Evolutionary conservation across 2,888 invertebrate genomes (phyloP).

Genomic region (Polylopha cassiicola): DNA sequence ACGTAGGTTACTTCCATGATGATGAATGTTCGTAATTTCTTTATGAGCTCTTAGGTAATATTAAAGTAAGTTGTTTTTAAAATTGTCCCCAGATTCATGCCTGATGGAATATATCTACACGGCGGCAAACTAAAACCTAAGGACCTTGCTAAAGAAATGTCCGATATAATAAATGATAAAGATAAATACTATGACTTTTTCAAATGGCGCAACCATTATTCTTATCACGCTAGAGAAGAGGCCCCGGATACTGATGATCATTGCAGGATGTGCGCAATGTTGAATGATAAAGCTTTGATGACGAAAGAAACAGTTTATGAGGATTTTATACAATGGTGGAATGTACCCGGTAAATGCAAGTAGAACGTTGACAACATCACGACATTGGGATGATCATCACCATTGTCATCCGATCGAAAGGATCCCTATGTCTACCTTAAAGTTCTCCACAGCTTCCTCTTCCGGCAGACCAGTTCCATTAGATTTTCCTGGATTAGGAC

Average conservation of each 20-base stretch:
- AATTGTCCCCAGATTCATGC: too few species aligned
- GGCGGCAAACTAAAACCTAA: conserved; percentile 25
- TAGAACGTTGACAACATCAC: too few species aligned
- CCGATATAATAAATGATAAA: conserved; percentile 31
- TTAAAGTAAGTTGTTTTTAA: too few species aligned
- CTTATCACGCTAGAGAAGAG: conserved; percentile 28
- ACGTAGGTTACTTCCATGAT: too few species aligned
- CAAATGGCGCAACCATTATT: conserved; percentile 42
- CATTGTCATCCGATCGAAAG: too few species aligned
- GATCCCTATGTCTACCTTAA: too few species aligned
- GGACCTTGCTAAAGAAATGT: conserved; percentile 33
- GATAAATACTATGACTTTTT: conserved; percentile 36
- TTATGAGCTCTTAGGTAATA: too few species aligned
- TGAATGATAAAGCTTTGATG: conserved; percentile 30
- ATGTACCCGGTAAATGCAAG: not conserved
- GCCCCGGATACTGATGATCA: conserved; percentile 32
- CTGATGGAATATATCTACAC: conserved; percentile 38
- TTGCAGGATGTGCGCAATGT: conserved; percentile 35
- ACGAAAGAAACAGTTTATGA: conserved; percentile 26
- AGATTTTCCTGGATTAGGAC: too few species aligned
- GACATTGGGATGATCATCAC: too few species aligned
- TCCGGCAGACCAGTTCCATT: too few species aligned
- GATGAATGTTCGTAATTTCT: too few species aligned
- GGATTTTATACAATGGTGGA: conserved; percentile 26
- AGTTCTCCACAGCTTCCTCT: too few species aligned